Conservation (phyloP, 2,888 invertebrate genomes). For the Lathronympha strigana region DNA sequence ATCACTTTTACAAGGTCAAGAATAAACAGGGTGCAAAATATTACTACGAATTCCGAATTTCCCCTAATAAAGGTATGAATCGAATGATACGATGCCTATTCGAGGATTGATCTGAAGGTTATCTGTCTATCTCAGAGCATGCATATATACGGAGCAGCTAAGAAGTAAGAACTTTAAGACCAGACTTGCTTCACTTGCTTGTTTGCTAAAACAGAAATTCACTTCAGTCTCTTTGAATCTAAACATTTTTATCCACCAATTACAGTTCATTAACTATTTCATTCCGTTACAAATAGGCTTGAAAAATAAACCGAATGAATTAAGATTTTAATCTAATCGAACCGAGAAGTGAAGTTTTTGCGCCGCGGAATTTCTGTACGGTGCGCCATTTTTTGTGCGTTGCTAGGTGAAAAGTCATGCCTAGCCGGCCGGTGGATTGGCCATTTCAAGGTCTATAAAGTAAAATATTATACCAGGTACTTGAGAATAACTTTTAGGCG, state of each 20-base stretch:
- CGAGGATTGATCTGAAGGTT: no score
- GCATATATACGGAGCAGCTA: no score
- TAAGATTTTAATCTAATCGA: slow-evolving; percentile 25
- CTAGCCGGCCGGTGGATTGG: not conserved
- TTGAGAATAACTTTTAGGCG: not conserved
- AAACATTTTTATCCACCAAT: not conserved
- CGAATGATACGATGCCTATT: no score
- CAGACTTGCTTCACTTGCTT: not conserved
- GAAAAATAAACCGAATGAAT: slow-evolving; percentile 22
- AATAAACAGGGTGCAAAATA: no score
- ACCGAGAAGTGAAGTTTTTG: slow-evolving; percentile 30
- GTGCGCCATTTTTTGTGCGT: slow-evolving; percentile 13
- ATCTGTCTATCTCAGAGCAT: no score
- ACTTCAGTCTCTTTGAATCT: not conserved
- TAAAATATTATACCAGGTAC: not conserved
- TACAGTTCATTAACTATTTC: slow-evolving; percentile 22
- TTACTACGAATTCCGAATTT: no score
- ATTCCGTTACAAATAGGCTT: slow-evolving; percentile 23
- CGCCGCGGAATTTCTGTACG: slow-evolving; percentile 19
- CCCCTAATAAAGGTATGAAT: no score
- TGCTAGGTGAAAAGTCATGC: slow-evolving; percentile 16
- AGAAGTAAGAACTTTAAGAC: no score
- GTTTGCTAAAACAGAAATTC: not conserved
- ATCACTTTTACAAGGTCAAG: no score
- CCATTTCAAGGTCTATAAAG: slow-evolving; percentile 5